phyloP scores from a whole-genome alignment of 2,113 vertebrate genomes.

The Natator depressus region DNA sequence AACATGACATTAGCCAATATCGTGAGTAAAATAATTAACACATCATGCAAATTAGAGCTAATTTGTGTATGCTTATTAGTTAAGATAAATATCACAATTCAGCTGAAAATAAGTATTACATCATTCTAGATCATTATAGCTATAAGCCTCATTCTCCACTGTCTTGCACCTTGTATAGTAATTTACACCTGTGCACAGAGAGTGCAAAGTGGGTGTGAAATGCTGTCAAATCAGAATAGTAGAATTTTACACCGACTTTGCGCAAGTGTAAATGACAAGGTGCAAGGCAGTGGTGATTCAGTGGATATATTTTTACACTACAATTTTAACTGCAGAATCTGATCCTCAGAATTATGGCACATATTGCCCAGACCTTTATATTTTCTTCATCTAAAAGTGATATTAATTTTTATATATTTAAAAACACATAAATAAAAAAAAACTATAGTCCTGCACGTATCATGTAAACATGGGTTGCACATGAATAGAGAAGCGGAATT shows the following conservation, averaged over 20 bases:
- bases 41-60: constrained; percentile 69
- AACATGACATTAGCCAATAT: constrained; percentile 71
- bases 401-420: not conserved
- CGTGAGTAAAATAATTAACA: constrained; percentile 75
- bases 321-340: not conserved
- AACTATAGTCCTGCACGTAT: not conserved
- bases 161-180: not conserved
- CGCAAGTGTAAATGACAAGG: not conserved
- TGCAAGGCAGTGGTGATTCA: not conserved
- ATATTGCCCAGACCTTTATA: not conserved
- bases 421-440: not conserved
- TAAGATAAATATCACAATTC: constrained; percentile 72
- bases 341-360: not conserved
- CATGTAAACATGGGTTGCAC: not conserved
- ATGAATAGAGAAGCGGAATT: not conserved
- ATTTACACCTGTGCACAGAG: not conserved
- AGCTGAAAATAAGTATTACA: constrained; percentile 59
- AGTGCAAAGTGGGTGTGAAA: constrained; percentile 30
- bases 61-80: constrained; percentile 57
- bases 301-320: not conserved
- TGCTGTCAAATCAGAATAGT: not conserved
- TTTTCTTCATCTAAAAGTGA: not conserved
- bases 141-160: constrained; percentile 49
- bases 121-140: constrained; percentile 50
- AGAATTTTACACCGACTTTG: not conserved